These are phyloP conservation scores for Phylloscopus collybita DNA, from an alignment of 2,797 vertebrate species.

Conservation along the genomic window DNA sequence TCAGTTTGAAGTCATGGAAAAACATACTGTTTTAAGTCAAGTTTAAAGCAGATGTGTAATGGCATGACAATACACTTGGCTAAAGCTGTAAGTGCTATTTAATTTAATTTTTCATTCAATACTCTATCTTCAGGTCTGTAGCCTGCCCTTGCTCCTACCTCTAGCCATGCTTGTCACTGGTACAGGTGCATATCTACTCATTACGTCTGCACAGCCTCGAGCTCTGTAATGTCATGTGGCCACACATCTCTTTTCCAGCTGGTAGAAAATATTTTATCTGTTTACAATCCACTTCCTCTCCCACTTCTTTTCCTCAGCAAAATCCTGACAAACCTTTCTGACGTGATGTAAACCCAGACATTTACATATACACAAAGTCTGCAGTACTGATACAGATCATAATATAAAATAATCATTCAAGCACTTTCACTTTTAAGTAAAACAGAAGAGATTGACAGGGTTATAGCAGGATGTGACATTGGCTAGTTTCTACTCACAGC, in stretches of 20 bases:
- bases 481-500: background rate
- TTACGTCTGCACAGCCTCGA: background rate
- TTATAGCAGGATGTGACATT: background rate
- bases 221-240: background rate
- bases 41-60: background rate
- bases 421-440: background rate
- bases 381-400: background rate
- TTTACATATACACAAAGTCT: background rate
- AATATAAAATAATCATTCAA: background rate
- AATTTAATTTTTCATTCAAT: background rate
- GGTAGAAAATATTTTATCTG: background rate
- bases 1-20: background rate
- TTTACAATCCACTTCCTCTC: background rate
- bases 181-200: background rate
- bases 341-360: background rate
- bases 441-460: background rate
- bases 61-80: background rate
- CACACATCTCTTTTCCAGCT: background rate
- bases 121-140: background rate
- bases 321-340: background rate
- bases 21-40: background rate
- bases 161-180: background rate
- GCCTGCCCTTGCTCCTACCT: background rate
- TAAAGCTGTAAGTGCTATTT: background rate
- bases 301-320: background rate